A percentile compares a stretch with the other conserved stretches of the same genome.
Evolutionary conservation across 2,113 vertebrate genomes (phyloP).

Genomic region (Oceanites oceanicus): DNA sequence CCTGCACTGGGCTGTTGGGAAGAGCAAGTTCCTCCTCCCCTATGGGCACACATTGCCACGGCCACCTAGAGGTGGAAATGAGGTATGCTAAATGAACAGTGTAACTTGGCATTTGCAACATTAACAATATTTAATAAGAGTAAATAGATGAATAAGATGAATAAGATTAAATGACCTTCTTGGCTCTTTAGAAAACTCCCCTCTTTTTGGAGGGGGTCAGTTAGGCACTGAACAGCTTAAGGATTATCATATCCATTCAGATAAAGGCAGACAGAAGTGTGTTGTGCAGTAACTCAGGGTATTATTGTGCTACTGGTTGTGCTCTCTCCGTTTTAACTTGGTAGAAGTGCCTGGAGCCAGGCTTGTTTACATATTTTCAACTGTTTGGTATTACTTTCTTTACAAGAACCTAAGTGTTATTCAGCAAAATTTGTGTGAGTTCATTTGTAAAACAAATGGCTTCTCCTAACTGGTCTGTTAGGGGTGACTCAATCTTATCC

Average conservation of each 20-base stretch:
- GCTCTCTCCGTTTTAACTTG: background rate
- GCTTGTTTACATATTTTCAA: background rate
- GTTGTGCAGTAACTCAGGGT: background rate
- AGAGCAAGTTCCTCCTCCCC: background rate
- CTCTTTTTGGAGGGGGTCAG: background rate
- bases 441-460: background rate
- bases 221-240: background rate
- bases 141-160: background rate
- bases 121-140: background rate
- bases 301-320: background rate
- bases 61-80: background rate
- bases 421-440: background rate
- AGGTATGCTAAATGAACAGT: background rate
- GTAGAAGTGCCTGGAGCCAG: background rate
- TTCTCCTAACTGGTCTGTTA: background rate
- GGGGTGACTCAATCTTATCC: background rate
- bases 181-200: background rate
- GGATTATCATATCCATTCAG: background rate
- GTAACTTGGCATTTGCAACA: background rate
- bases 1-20: background rate
- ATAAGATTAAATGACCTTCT: background rate
- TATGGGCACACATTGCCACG: background rate
- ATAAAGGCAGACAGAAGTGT: background rate
- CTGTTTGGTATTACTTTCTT: background rate
- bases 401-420: background rate